Evolutionary conservation across 1,140 invertebrate genomes (phyloP), one percentile per base, ranked within the genome.

Genomic region (Octopus sinensis): DNA sequence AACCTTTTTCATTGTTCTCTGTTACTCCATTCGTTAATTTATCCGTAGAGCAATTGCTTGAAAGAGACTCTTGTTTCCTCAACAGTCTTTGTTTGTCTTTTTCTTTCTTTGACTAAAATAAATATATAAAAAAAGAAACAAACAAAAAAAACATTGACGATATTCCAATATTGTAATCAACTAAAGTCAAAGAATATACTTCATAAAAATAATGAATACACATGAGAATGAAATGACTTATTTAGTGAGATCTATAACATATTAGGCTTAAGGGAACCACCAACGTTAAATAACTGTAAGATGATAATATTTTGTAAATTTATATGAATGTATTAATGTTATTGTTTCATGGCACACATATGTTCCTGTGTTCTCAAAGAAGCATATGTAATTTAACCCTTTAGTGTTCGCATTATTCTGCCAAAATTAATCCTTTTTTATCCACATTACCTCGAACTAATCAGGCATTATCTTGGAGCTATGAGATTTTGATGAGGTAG

Each of bases 61-160:
- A 9, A 13, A 77, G 17, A 53, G 43, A 52, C 23, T 51, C 76
- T 52, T 77, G 82, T 79, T 84, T 84, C 83, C 83, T 86, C 68
- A 85, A 84, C 13, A 85, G 30, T 23, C 84, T 62, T 30, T 85
- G 81, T 76, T 85, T 88, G 78, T 89, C 88, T 80, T 87, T 83
- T 79, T 89, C 88, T 82, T 85, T 88, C 81, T 85, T 88, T 81
- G 87, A 76, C 88, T 89, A 83, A 54, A 84, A 81, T n/a, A 54
- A 7, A 62, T 51, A 62, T 53, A 53, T 13, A 76, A 52, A n/a
- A 82, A 62, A 62, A 62, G 56, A 62, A 62, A 12, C 1, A 62
- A 62, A 62, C 9, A 62, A 62, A 62, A 62, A 62, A 62, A 62
- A 62, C 9, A 62, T 12, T 12, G 56, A 17, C 1, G 9, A 12